phyloP scores from a whole-genome alignment of 2,888 invertebrate species.

The Linnaemya tessellans region DNA sequence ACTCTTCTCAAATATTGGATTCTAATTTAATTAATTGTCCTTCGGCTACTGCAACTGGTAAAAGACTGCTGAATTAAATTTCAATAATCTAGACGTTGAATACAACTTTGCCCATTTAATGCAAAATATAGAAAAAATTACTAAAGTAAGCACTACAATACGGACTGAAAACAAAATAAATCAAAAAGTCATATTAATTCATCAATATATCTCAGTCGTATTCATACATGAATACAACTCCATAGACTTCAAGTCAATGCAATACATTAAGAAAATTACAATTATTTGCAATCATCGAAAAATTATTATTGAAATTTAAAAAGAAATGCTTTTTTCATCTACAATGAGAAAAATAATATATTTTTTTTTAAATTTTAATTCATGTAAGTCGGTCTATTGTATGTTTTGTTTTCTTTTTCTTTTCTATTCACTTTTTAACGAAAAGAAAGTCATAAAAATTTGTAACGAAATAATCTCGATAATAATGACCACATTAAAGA shows the following conservation, averaged over 20 bases:
- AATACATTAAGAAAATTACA: constrained; percentile 54
- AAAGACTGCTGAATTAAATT: too few species aligned
- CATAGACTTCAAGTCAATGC: background rate
- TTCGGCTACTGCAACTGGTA: too few species aligned
- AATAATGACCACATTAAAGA: constrained; percentile 66
- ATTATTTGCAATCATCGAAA: constrained; percentile 52
- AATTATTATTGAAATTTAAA: constrained; percentile 33
- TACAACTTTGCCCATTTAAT: background rate
- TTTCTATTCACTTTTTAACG: background rate
- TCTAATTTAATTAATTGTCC: too few species aligned
- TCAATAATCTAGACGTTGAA: background rate
- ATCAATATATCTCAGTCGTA: background rate
- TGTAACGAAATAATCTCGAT: constrained; percentile 48
- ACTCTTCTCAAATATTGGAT: too few species aligned
- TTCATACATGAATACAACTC: background rate
- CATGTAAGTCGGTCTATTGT: constrained; percentile 3
- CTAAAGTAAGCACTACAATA: background rate
- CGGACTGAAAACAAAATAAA: background rate
- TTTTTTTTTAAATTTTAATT: constrained; percentile 10
- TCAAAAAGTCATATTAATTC: background rate
- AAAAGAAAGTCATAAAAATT: constrained; percentile 62
- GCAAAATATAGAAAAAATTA: background rate
- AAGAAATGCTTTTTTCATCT: background rate
- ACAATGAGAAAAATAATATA: background rate
- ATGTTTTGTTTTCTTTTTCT: background rate